Base-by-base conservation (phyloP, 2,113 vertebrate species). In the Orycteropus afer region DNA sequence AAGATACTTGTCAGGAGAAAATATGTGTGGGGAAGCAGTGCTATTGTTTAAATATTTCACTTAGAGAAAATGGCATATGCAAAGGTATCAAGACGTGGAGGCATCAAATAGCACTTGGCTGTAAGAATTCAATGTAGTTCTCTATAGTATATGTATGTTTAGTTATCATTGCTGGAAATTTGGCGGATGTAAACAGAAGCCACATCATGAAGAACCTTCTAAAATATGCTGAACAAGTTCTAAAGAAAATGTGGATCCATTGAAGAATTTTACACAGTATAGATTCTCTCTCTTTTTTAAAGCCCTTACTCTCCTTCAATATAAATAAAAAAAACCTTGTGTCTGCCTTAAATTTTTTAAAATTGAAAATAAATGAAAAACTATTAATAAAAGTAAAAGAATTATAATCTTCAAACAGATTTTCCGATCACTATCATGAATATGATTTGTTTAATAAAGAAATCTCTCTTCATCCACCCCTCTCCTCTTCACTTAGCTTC, bases 291-390 rank as follows among this genome's bases (percentile, higher is more conserved):
- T 65, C 49, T 37, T 57, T 79, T 11, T 69, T 42, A 37, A 17
- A 51, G 5, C 5, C 27, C 6, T 53, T 3, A 1, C 1, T 76
- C 22, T 77, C 7, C 85, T 89, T 63, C 10, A 83, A 59, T 77
- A 76, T 65, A 69, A 20, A 55, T 73, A 73, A 40, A 79, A 83
- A 74, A 86, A 5, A 73, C 23, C 45, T 40, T 77, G 67, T 15
- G 18, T 3, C 4, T 53, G 18, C 22, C 85, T 76, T 79, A 81
- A 71, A 87, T 65, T 32, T 27, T 27, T 69, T 92, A 51, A 40
- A 80, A 5, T 84, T 59, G 29, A 84, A 86, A 89, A 45, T 86
- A 89, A 95, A n/a, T 67, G 4, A 67, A 67, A 79, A n/a, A 57
- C 63, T 77, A 74, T 80, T 93, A 42, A 34, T 74, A 47, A 91